phyloP scores from a whole-genome alignment of 2,888 invertebrate species.

The Chesias legatella region DNA sequence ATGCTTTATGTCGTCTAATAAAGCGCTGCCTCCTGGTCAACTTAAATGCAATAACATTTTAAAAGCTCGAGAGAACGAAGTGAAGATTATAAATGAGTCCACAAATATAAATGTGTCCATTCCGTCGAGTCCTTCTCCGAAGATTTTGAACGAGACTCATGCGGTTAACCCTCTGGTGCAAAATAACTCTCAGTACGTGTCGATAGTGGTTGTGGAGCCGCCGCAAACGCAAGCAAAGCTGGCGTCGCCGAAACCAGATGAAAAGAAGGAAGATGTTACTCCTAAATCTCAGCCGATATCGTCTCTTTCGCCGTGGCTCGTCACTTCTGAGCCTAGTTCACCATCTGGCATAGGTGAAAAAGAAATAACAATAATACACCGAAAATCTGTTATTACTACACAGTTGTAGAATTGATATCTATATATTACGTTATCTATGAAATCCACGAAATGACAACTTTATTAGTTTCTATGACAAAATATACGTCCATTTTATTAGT shows the following conservation, averaged over 20 bases:
- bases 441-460: background rate
- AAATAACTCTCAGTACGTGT: conserved; percentile 72
- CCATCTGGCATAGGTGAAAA: conserved; percentile 82
- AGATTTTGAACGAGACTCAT: conserved; percentile 77
- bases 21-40: conserved; percentile 92
- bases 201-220: conserved; percentile 74
- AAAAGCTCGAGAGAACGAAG: conserved; percentile 85
- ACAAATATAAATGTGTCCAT: conserved; percentile 66
- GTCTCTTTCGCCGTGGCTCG: conserved; percentile 91
- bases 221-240: conserved; percentile 59
- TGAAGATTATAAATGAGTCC: conserved; percentile 70
- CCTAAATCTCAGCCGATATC: conserved; percentile 82
- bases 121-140: conserved; percentile 72
- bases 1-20: conserved; percentile 82
- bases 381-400: conserved; percentile 93
- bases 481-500: conserved; percentile 24
- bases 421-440: background rate
- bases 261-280: conserved; percentile 71
- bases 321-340: conserved; percentile 86
- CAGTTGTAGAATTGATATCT: conserved; percentile 75
- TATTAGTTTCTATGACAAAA: conserved; percentile 4
- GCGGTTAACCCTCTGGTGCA: conserved; percentile 45
- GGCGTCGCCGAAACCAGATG: conserved; percentile 68
- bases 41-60: conserved; percentile 95
- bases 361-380: conserved; percentile 85